Conservation (phyloP, 2,113 vertebrate species). For the Alligator mississippiensis region DNA sequence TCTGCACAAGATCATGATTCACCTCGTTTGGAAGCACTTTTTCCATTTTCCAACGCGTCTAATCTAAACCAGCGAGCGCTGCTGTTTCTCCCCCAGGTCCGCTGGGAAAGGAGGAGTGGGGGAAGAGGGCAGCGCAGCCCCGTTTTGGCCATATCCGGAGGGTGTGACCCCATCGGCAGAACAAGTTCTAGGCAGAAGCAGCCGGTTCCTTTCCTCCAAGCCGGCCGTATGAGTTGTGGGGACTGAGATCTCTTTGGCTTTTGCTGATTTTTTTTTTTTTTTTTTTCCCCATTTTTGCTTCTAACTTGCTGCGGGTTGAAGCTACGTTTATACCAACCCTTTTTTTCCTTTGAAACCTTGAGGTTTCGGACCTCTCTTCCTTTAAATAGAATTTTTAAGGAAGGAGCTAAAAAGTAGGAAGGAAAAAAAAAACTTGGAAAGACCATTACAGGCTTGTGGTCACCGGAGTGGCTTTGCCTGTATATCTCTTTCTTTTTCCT, state of each 20-base stretch:
- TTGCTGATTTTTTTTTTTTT: neutral
- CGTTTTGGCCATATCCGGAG: neutral
- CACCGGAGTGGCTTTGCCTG: neutral
- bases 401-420: slow-evolving; percentile 33
- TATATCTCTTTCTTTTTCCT: slow-evolving; percentile 11
- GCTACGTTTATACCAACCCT: neutral
- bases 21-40: slow-evolving; percentile 57
- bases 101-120: neutral
- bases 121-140: too few relatives aligned
- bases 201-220: neutral
- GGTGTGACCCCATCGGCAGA: neutral
- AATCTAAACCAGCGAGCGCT: slow-evolving; percentile 59
- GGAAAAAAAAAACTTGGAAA: slow-evolving; percentile 35
- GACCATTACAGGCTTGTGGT: slow-evolving; percentile 19
- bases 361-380: neutral
- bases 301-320: neutral
- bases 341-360: neutral
- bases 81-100: neutral
- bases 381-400: slow-evolving; percentile 14
- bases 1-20: slow-evolving; percentile 65
- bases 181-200: neutral
- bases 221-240: neutral
- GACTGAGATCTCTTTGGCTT: neutral
- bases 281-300: rapidly evolving
- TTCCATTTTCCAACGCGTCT: slow-evolving; percentile 17